phyloP scores from a whole-genome alignment of 2,888 invertebrate genomes.

The Pachliopta kotzebuea region DNA sequence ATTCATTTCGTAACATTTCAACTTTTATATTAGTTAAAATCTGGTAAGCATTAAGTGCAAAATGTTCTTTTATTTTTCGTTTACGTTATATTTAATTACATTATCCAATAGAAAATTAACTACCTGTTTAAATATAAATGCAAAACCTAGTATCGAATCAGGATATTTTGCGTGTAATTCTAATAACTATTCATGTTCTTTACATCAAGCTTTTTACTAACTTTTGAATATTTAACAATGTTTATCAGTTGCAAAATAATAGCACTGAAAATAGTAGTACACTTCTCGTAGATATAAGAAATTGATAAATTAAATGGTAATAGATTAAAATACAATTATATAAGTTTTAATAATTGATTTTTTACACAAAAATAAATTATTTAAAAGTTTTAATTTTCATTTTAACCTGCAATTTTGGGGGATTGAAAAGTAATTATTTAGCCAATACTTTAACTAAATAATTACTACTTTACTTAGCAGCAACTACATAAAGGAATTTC shows the following conservation, averaged over 20 bases:
- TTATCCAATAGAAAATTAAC: not conserved
- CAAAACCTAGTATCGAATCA: not conserved
- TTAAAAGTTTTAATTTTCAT: too few relatives aligned
- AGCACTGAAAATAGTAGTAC: too few relatives aligned
- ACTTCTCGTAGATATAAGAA: too few relatives aligned
- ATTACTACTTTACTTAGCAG: too few relatives aligned
- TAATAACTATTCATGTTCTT: not conserved
- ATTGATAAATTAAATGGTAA: too few relatives aligned
- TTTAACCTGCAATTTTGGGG: too few relatives aligned
- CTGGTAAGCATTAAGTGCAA: slow-evolving; percentile 19
- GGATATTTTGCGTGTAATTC: not conserved
- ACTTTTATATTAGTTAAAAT: slow-evolving; percentile 13
- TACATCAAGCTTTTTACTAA: not conserved
- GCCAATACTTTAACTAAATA: too few relatives aligned
- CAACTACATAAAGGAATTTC: too few relatives aligned
- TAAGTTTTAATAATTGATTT: too few relatives aligned
- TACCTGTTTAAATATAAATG: not conserved
- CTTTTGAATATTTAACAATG: not conserved
- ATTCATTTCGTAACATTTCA: not conserved
- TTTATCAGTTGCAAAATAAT: not conserved
- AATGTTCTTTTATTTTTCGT: not conserved
- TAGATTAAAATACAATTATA: too few relatives aligned
- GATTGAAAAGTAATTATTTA: too few relatives aligned
- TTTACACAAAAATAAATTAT: too few relatives aligned
- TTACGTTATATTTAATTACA: not conserved